Evolutionary conservation across 2,888 invertebrate genomes (phyloP).

Genomic region (Drosophila flavopinicola): DNA sequence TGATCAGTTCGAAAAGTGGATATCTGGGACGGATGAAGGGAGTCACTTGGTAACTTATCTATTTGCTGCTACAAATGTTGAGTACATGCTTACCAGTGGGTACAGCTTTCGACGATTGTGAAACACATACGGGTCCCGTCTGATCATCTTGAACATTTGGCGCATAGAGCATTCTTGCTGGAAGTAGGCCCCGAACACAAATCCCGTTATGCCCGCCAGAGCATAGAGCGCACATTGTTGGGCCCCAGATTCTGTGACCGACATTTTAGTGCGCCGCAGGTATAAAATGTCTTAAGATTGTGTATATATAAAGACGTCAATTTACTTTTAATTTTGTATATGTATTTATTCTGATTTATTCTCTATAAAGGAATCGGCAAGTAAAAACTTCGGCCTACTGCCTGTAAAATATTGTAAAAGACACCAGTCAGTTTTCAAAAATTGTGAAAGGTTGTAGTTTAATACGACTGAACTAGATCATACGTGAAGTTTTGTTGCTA

Average conservation of each 20-base stretch:
- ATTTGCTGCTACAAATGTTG: neutral
- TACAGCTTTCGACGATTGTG: conserved; percentile 61
- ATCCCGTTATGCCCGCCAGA: conserved; percentile 52
- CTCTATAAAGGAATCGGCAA: neutral
- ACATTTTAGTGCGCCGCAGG: conserved; percentile 1
- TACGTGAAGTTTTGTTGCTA: no score
- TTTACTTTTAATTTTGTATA: conserved; percentile 41
- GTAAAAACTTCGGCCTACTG: conserved; percentile 13
- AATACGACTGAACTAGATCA: no score
- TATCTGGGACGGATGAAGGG: conserved; percentile 25
- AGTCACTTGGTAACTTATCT: neutral
- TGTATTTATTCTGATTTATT: neutral
- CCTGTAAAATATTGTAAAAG: neutral
- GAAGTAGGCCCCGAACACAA: conserved; percentile 57
- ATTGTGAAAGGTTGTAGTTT: no score
- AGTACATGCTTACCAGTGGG: conserved; percentile 59
- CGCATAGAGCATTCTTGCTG: conserved; percentile 59
- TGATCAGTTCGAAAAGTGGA: conserved; percentile 56
- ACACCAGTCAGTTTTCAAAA: no score
- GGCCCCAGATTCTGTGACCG: conserved; percentile 23
- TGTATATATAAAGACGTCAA: neutral
- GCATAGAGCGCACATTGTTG: conserved; percentile 52
- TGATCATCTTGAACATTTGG: conserved; percentile 45
- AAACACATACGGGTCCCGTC: conserved; percentile 58
- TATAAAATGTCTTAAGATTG: neutral